Evolutionary conservation across 2,888 invertebrate species (phyloP).

Genomic region (Cerastis leucographa): DNA sequence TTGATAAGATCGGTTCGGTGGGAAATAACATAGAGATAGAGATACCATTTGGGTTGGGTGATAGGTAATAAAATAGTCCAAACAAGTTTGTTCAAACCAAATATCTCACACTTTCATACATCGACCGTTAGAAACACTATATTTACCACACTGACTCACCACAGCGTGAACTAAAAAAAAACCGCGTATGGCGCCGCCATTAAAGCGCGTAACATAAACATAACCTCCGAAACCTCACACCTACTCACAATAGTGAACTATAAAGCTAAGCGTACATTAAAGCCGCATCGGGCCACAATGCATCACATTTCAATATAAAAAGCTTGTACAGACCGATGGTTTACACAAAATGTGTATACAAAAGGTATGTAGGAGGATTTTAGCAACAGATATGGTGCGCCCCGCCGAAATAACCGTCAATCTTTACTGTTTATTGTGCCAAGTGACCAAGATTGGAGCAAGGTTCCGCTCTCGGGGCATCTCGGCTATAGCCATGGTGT

Average conservation of each 20-base stretch:
- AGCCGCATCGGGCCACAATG: not conserved
- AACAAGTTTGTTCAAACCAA: constrained; percentile 20
- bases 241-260: constrained; percentile 50
- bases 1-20: constrained; percentile 7
- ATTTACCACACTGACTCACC: constrained; percentile 47
- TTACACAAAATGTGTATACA: not conserved
- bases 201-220: constrained; percentile 45
- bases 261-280: constrained; percentile 4
- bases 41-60: not conserved
- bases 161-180: constrained; percentile 26
- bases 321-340: not conserved
- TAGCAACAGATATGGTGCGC: not conserved
- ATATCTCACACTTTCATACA: constrained; percentile 36
- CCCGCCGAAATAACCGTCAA: constrained; percentile 1
- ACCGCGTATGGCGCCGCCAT: constrained; percentile 40
- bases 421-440: constrained; percentile 63
- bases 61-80: constrained; percentile 29
- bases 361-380: not conserved
- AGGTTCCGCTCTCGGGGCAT: constrained; percentile 82
- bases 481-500: constrained; percentile 78
- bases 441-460: constrained; percentile 74
- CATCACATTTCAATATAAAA: not conserved
- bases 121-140: constrained; percentile 33
- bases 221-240: constrained; percentile 42
- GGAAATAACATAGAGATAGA: constrained; percentile 3